Base-by-base conservation (phyloP, 2,113 vertebrate genomes). In the Microcebus ravelobensis region DNA sequence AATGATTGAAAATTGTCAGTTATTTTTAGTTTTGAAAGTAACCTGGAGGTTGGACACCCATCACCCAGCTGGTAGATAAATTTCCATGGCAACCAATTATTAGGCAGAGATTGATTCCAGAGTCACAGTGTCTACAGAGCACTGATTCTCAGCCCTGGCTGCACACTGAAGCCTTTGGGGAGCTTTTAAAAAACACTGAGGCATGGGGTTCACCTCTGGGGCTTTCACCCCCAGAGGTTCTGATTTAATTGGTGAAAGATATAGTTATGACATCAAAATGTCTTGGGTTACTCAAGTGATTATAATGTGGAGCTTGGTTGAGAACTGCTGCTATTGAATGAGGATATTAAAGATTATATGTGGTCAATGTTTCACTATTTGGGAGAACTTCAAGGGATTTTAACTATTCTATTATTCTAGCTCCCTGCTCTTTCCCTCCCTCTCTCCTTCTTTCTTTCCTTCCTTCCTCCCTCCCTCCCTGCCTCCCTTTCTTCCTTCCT, bases 21-120 rank as follows among this genome's bases (percentile, higher is more conserved):
- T 97, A 94, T 95, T 97, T 97, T 97, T 94, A 92, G 82, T 92
- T 96, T 83, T 90, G 29, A 94, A 96, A 91, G 68, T 93, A 95
- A 95, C 91, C 91, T 34, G 17, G 89, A 91, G 83, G 57, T 88
- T 91, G 86, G 83, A 83, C 67, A 94, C 48, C 50, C 52, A 29
- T 95, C 42, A 57, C 34, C 73, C 48, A 90, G 87, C 68, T 91
- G 57, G 63, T 87, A 67, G 77, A 95, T 89, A 93, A 8, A 97
- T 97, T 96, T 96, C 96, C 96, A 97, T 97, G 93, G 89, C 90
- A 98, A 98, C 96, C 1, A 2, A 71, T 93, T 77, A 80, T 91
- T 87, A 97, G 79, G 42, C 77, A 95, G 79, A 93, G 74, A 93
- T 87, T 67, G 94, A 95, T 93, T 96, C 91, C 50, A 70, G 82